Evolutionary conservation across 1,140 invertebrate species (phyloP), one percentile per base, ranked within the genome.

Genomic region (Dendroctonus ponderosae): DNA sequence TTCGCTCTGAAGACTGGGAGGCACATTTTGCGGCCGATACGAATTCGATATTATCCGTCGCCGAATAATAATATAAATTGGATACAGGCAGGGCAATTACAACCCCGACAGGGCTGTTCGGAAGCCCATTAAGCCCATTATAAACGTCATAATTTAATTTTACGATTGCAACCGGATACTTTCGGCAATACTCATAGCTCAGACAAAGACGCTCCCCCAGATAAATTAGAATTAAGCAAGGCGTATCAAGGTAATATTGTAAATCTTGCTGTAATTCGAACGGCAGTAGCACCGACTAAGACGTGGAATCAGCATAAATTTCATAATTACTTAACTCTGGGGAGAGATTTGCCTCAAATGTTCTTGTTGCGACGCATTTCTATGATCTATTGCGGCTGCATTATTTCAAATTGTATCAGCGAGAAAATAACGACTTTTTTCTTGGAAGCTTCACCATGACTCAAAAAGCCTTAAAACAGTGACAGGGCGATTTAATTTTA

Each of bases 291-390:
- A 62, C 70, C 63, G 76, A 79, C 78, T 80, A 80, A 80, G 79
- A 80, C 75, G 75, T 75, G 75, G 79, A 79, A 80, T 80, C 79
- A 80, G 79, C 79, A 80, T 80, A 80, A 80, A 80, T 80, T 80
- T 78, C 75, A 77, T 80, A 79, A 79, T 79, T 79, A 75, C 75
- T 67, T 49, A 67, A 61, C 72, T 74, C 71, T 63, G 62, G 71
- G 73, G 71, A 70, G 71, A 70, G 66, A 72, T 74, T 72, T 72
- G 71, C 58, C 58, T 61, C 58, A 50, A 61, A 61, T 61, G 58
- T 61, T 61, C 53, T 56, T 38, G 14, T 50, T 61, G 58, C 38
- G 48, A 49, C 58, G 58, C 58, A n/a, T 49, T 61, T 39, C 12
- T 12, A 39, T 59, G 58, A 61, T 61, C 8, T 56, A 56, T 56